These are phyloP conservation scores for Margarornis squamiger DNA, from an alignment of 2,797 vertebrate genomes.

Conservation along the genomic window DNA sequence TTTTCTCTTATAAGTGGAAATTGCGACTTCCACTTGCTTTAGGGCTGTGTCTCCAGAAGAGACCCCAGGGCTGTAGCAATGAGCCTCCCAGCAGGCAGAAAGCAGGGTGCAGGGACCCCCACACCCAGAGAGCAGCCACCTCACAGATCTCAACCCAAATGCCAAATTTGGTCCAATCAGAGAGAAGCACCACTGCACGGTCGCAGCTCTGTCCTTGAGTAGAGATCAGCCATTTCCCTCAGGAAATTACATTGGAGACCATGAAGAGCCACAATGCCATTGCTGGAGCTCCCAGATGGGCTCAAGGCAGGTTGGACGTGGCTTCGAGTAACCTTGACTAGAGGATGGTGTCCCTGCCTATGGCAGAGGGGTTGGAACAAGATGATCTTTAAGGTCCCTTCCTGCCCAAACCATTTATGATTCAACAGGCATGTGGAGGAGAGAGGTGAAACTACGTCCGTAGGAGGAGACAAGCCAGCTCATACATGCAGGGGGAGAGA, in stretches of 20 bases:
- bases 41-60: not conserved
- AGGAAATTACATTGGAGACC: not conserved
- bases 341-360: not conserved
- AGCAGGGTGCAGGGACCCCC: not conserved
- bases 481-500: fast-evolving
- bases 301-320: not conserved
- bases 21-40: not conserved
- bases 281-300: not conserved
- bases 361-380: not conserved
- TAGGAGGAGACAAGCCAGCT: not conserved
- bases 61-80: fast-evolving
- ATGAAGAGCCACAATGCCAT: fast-evolving
- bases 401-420: not conserved
- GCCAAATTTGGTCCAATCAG: not conserved
- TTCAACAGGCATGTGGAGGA: not conserved
- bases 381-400: not conserved
- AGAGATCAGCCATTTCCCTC: not conserved
- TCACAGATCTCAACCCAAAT: not conserved
- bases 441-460: not conserved
- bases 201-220: not conserved
- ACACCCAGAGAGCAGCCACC: fast-evolving
- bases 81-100: not conserved
- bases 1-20: not conserved
- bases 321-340: not conserved
- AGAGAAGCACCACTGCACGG: fast-evolving